These are phyloP conservation scores for Cepaea hortensis DNA, from an alignment of 2,888 invertebrate genomes.

Conservation along the genomic window DNA sequence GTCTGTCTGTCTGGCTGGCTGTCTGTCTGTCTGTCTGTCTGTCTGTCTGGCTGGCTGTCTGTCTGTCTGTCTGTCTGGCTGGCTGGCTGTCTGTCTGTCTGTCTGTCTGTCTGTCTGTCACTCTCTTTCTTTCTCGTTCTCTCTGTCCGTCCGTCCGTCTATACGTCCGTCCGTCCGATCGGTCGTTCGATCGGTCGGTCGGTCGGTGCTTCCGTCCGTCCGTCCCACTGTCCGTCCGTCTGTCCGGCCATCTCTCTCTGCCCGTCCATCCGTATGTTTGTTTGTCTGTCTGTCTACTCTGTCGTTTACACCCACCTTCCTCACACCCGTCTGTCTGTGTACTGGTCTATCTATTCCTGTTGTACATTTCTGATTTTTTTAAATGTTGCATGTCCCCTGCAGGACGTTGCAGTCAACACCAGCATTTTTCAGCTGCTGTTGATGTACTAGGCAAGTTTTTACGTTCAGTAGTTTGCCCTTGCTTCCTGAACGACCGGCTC, in stretches of 20 bases:
- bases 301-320: no score
- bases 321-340: neutral
- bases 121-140: neutral
- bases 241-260: neutral
- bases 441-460: neutral
- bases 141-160: neutral
- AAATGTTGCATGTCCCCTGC: no score
- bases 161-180: neutral
- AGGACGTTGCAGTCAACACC: no score
- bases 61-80: neutral
- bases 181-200: neutral
- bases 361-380: neutral
- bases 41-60: neutral
- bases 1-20: neutral
- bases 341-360: neutral
- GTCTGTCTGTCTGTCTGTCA: neutral
- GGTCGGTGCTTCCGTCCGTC: neutral
- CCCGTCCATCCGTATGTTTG: neutral
- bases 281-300: neutral
- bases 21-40: neutral
- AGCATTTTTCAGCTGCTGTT: neutral
- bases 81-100: neutral
- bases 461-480: neutral
- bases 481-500: no score
- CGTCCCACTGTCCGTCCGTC: neutral